Percentiles rank a stretch among this genome's conserved stretches.
Evolutionary conservation across 2,113 vertebrate genomes (phyloP).

Genomic region (Cyanoliseus patagonus): DNA sequence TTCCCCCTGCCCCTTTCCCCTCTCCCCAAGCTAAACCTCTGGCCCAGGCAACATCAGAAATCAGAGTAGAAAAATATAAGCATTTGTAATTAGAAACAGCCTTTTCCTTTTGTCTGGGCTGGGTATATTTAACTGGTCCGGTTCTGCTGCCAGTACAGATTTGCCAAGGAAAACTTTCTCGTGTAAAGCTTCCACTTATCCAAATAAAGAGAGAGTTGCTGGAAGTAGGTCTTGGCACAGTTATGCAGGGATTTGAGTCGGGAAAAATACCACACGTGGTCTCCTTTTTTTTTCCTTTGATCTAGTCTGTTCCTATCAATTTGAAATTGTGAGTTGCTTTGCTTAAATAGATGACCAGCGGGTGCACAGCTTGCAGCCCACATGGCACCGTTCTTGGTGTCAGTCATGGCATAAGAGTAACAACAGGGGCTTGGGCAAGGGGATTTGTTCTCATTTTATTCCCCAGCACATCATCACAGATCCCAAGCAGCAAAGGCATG

Average conservation of each 20-base stretch:
- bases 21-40: not conserved
- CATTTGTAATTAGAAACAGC: conserved; percentile 49
- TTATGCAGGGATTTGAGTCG: conserved; percentile 25
- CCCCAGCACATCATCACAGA: not conserved
- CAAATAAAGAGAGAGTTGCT: conserved; percentile 52
- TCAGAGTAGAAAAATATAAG: not conserved
- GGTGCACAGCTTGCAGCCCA: not conserved
- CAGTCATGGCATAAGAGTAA: not conserved
- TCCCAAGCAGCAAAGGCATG: fast-evolving
- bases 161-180: conserved; percentile 76
- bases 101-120: conserved; percentile 44
- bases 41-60: conserved; percentile 33
- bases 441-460: not conserved
- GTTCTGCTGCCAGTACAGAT: conserved; percentile 24
- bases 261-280: not conserved
- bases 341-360: not conserved
- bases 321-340: not conserved
- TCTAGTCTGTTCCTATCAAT: not conserved
- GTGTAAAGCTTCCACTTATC: conserved; percentile 66
- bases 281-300: not conserved
- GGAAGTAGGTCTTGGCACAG: conserved; percentile 64
- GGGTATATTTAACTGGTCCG: conserved; percentile 33
- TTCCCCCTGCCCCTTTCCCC: not conserved
- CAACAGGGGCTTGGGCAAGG: not conserved
- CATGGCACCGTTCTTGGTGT: not conserved